A percentile compares a stretch with the other conserved stretches of the same genome.
phyloP scores from a whole-genome alignment of 92 coral and sea anemone genomes.

The Palythoa caribaeorum region DNA sequence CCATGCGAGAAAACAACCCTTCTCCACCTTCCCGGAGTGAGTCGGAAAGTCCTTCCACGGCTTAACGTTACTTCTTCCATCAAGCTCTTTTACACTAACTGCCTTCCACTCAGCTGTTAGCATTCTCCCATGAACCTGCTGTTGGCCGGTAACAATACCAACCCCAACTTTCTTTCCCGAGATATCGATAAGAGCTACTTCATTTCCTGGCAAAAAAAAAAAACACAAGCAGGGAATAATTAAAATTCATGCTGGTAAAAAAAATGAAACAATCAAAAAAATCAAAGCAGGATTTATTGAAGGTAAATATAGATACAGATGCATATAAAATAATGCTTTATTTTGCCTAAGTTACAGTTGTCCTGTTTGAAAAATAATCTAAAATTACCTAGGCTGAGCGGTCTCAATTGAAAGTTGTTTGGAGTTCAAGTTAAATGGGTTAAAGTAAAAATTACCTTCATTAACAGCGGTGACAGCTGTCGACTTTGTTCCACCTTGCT shows the following conservation, averaged over 20 bases:
- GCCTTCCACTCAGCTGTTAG: conserved; percentile 13
- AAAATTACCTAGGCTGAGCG: too few relatives aligned
- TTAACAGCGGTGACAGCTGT: too few relatives aligned
- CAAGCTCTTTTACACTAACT: background rate
- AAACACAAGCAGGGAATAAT: background rate
- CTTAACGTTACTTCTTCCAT: conserved; percentile 1
- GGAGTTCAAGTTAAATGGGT: too few relatives aligned
- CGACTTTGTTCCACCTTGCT: too few relatives aligned
- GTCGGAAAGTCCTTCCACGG: conserved; percentile 53
- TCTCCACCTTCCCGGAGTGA: conserved; percentile 46
- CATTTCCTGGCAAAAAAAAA: background rate
- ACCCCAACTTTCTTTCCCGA: background rate
- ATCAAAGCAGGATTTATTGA: too few relatives aligned
- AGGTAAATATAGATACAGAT: too few relatives aligned
- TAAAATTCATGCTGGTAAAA: background rate
- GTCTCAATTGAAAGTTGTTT: too few relatives aligned
- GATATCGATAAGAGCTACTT: background rate
- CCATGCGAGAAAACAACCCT: conserved; percentile 49
- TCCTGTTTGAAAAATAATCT: too few relatives aligned
- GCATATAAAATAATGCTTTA: too few relatives aligned
- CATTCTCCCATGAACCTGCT: background rate
- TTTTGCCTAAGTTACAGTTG: too few relatives aligned
- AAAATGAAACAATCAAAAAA: too few relatives aligned
- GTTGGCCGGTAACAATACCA: conserved; percentile 5
- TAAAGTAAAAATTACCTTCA: too few relatives aligned